Conservation (phyloP, 2,113 vertebrate species). For the Nycticebus coucang region DNA sequence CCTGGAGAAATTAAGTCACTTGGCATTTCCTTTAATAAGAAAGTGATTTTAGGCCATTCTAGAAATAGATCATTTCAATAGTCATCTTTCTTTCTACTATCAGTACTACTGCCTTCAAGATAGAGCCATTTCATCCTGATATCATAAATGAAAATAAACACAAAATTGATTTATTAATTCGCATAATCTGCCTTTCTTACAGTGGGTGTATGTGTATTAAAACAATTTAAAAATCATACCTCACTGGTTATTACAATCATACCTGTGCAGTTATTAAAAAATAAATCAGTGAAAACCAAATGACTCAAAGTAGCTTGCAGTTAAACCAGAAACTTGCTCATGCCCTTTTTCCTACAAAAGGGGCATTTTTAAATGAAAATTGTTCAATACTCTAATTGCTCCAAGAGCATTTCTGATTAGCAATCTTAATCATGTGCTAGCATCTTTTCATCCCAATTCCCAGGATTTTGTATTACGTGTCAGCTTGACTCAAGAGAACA, state of each 20-base stretch:
- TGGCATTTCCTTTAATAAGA: conserved; percentile 51
- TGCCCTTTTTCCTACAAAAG: conserved; percentile 40
- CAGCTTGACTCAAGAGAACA: conserved; percentile 66
- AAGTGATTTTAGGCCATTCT: conserved; percentile 49
- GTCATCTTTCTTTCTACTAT: conserved; percentile 39
- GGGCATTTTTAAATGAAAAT: conserved; percentile 54
- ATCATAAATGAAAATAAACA: conserved; percentile 73
- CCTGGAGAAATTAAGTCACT: conserved; percentile 56
- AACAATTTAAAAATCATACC: conserved; percentile 63
- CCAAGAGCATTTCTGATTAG: conserved; percentile 73
- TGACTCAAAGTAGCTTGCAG: conserved; percentile 37
- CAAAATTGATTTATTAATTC: conserved; percentile 76
- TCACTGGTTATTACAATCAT: background rate
- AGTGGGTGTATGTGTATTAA: background rate
- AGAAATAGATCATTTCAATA: background rate
- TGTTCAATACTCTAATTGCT: conserved; percentile 55
- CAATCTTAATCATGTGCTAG: background rate
- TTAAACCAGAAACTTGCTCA: conserved; percentile 49
- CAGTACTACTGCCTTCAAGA: background rate
- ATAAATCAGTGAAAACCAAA: conserved; percentile 55
- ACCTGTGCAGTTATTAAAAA: background rate
- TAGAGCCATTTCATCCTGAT: conserved; percentile 2
- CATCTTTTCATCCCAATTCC: conserved; percentile 56
- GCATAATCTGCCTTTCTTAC: conserved; percentile 5
- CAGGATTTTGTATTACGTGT: conserved; percentile 61